Base-by-base conservation (phyloP, 2,888 invertebrate genomes). In the Seladonia tumulorum region DNA sequence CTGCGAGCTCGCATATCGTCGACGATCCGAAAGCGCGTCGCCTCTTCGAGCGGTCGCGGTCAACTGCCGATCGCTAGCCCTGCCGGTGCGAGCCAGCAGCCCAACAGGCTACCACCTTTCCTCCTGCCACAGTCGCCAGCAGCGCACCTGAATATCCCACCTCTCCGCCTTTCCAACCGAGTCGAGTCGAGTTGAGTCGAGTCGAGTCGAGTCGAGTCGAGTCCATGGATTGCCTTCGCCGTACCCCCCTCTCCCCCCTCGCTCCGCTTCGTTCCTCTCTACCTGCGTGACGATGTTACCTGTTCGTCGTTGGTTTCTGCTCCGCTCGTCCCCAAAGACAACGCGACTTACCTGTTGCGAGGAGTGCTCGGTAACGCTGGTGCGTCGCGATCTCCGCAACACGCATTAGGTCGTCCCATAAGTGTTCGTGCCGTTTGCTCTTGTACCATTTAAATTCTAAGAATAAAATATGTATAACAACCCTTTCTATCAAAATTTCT, bases 31-130 rank as follows among this genome's bases (percentile, higher is more conserved):
- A 42, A 39, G 35, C 74, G 82, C 76, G 57, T 18, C 14, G 70
- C 81, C 89, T 73, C 88, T 89, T 86, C 84, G 93, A 92, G 88
- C 92, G 92, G 87, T 91, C 90, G 90, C 89, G 91, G 86, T 85
- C 87, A 90, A 94, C 94, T 93, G 94, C 90, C 92, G 93, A 92
- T 92, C 89, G 90, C 74, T 76, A 53, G 74, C 70, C 63, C 22
- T 71, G 49, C 47, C 18, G 16, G 16, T 18, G 49, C 45, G 18
- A 60, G 60, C 63, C 25, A 29, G 2, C 25, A 25, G 25, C 29
- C 29, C 57, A 57, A 4, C 63, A 8, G 29, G 63, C 63, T 63
- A 29, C 63, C 29, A 63, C 63, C 63, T 63, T 63, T 25, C 7
- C 29, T 63, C 63, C 63, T 63, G 29, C 63, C 63, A 22, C 45